These are phyloP conservation scores for Hymenopus coronatus DNA, from an alignment of 2,888 invertebrate species.

Conservation along the genomic window DNA sequence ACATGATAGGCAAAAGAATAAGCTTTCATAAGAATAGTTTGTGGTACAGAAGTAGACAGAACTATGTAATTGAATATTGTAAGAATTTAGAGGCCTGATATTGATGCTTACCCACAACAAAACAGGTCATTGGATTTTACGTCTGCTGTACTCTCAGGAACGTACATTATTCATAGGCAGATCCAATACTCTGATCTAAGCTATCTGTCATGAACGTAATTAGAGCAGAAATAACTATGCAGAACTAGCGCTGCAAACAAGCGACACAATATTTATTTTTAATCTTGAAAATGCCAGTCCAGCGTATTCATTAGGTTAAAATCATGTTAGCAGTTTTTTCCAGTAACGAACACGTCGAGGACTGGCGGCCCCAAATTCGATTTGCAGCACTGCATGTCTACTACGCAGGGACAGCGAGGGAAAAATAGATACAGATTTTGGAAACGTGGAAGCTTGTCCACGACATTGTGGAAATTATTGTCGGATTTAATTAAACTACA, in stretches of 20 bases:
- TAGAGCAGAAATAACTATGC: background rate
- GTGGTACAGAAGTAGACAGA: too few species aligned
- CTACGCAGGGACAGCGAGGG: background rate
- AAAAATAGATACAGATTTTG: background rate
- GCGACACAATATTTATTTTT: background rate
- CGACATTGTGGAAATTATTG: background rate
- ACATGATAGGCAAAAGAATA: too few species aligned
- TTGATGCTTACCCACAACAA: too few species aligned
- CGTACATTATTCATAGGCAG: background rate
- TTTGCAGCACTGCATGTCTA: background rate
- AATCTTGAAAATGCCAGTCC: background rate
- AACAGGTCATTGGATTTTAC: too few species aligned
- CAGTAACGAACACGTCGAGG: background rate
- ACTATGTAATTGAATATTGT: too few species aligned
- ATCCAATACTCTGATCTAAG: background rate
- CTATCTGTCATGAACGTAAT: background rate
- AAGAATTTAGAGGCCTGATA: too few species aligned
- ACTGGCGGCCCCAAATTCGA: background rate
- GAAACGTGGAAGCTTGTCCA: background rate
- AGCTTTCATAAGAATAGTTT: too few species aligned
- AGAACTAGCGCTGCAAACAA: background rate
- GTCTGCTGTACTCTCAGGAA: too few species aligned
- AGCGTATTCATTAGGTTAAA: background rate
- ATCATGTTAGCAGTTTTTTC: background rate
- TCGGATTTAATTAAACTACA: background rate